phyloP scores from a whole-genome alignment of 2,113 vertebrate genomes.

The Struthidea cinerea region DNA sequence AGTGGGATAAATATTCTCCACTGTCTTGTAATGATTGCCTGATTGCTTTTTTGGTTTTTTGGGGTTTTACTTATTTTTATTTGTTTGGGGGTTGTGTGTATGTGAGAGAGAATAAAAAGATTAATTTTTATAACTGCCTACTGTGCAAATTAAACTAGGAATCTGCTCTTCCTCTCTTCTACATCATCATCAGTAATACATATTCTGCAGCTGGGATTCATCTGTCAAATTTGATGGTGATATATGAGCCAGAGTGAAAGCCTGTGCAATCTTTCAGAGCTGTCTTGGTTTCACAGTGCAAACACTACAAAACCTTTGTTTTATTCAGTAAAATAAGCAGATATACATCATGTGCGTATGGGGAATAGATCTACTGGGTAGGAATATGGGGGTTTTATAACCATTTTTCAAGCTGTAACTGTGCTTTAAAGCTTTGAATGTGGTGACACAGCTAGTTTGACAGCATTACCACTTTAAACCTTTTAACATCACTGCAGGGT shows the following conservation, averaged over 20 bases:
- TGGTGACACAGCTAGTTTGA: slow-evolving; percentile 26
- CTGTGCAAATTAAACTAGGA: neutral
- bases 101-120: neutral
- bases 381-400: neutral
- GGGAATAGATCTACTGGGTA: neutral
- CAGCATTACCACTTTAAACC: neutral
- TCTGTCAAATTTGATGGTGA: neutral
- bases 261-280: neutral
- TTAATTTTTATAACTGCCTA: neutral
- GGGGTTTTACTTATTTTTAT: neutral
- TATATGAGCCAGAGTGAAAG: neutral
- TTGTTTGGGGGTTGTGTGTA: neutral
- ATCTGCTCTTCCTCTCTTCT: neutral
- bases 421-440: neutral
- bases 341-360: neutral
- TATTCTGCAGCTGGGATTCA: neutral
- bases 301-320: neutral
- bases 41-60: fast-evolving
- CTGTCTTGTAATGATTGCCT: neutral
- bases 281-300: neutral
- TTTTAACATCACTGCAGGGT: slow-evolving; percentile 8
- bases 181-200: neutral
- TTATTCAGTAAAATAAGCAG: neutral
- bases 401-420: neutral
- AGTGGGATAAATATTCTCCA: neutral